phyloP scores from a whole-genome alignment of 2,113 vertebrate species.

The Cebidichthys violaceus region DNA sequence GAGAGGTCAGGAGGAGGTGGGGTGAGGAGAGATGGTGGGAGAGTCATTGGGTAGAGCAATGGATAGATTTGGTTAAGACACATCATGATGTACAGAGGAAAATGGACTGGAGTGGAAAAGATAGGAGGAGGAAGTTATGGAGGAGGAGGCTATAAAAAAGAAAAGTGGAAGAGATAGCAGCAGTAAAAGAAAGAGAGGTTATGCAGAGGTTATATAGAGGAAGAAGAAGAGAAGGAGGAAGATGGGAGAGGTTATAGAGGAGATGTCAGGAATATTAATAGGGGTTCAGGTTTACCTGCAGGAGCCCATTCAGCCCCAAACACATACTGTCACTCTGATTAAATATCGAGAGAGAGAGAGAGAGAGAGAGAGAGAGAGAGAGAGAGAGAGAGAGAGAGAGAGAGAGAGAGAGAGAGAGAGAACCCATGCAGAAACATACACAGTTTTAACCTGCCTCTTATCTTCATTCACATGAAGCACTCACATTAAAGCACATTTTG shows the following conservation, averaged over 20 bases:
- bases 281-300: constrained; percentile 75
- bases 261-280: constrained; percentile 79
- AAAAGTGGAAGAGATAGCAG: constrained; percentile 31
- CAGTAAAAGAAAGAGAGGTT: constrained; percentile 53
- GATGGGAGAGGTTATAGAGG: constrained; percentile 68
- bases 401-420: no score
- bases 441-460: constrained; percentile 26
- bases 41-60: constrained; percentile 5
- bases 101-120: not conserved
- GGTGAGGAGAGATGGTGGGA: not conserved
- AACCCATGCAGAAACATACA: not conserved
- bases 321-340: constrained; percentile 74
- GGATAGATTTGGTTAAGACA: constrained; percentile 1
- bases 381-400: no score
- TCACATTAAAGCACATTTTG: not conserved
- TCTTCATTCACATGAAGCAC: constrained; percentile 43
- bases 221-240: constrained; percentile 35
- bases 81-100: not conserved
- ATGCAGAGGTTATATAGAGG: constrained; percentile 29
- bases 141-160: constrained; percentile 32
- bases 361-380: no score
- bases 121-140: constrained; percentile 1
- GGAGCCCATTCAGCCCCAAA: constrained; percentile 75
- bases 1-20: constrained; percentile 27
- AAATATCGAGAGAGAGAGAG: no score